A percentile compares a stretch with the other conserved stretches of the same genome.
phyloP scores from a whole-genome alignment of 1,140 invertebrate species.

The Trinorchestia longiramus region DNA sequence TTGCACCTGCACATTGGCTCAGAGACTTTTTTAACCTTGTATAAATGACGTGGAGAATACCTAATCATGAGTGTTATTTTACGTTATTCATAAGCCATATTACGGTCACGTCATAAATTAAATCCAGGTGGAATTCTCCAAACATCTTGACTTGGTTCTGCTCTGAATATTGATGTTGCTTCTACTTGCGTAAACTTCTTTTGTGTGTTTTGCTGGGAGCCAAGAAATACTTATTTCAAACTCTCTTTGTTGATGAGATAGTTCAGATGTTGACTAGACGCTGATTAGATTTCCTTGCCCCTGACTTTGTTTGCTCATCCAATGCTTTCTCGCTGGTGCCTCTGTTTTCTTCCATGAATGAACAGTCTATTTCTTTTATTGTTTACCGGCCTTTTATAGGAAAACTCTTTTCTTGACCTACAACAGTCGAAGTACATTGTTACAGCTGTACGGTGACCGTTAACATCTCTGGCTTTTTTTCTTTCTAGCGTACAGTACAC shows the following conservation, averaged over 20 bases:
- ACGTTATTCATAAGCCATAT: not conserved
- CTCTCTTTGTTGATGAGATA: not conserved
- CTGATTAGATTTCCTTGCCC: not conserved
- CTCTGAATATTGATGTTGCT: not conserved
- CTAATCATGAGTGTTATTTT: not conserved
- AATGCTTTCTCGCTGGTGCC: not conserved
- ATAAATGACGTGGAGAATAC: not conserved
- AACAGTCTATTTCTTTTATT: not conserved
- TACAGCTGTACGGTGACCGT: not conserved
- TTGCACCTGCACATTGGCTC: not conserved
- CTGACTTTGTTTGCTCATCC: not conserved
- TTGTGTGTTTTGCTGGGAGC: not conserved
- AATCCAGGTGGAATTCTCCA: not conserved
- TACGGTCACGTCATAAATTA: not conserved
- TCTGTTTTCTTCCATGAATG: not conserved
- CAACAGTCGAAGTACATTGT: not conserved
- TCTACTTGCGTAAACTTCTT: not conserved
- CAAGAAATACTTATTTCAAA: not conserved
- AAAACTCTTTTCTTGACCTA: not conserved
- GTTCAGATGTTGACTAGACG: not conserved
- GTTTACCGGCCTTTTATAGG: not conserved
- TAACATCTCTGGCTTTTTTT: not conserved
- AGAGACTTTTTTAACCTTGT: not conserved
- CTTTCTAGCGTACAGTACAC: not conserved
- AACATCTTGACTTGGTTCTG: not conserved